Evolutionary conservation across 1,140 invertebrate genomes (phyloP), one percentile per base, ranked within the genome.

Genomic region (Ectropis grisescens): DNA sequence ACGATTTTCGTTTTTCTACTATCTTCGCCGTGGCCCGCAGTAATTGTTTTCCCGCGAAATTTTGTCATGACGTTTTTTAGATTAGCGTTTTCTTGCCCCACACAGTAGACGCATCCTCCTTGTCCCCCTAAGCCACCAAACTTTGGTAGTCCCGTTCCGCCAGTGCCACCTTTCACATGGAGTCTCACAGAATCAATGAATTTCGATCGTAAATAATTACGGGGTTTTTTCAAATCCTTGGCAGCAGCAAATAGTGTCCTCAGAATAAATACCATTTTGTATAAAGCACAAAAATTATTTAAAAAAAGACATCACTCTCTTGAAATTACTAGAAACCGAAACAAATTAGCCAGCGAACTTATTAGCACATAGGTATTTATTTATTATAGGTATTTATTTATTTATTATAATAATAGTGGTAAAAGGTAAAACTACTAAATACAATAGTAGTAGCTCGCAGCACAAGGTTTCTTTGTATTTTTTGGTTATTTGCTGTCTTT

Each of bases 91-190:
- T 93, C 87, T 41, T 87, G 87, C 0, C 89, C 91, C 19, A 88
- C 60, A 10, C 93, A 78, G 58, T 87, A 89, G 8, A 97, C 87
- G 82, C 91, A 88, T 9, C 95, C 95, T 10, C 95, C 95, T 67
- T 88, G 86, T 0, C 95, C 95, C 12, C 95, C 95, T 6, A 91
- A 61, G 2, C 94, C 95, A 8, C 93, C 94, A 75, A 88, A 94
- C 49, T 87, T 85, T 1, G 91, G 89, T 25, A 89, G 65, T 1
- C 95, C 95, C 58, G 87, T 86, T 2, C 85, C 81, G 7, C 95
- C 95, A 16, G 85, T 76, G 10, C 94, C 94, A 11, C 87, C 92
- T 64, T 85, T 87, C 2, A 93, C 91, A 53, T 86, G 84, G 22
- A 96, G 55, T 50, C 87, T 81, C 11, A 95, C 67, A 1, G 86